Evolutionary conservation across 2,797 vertebrate genomes (phyloP), one percentile per base, ranked within the genome.

Genomic region (Macropodus opercularis): DNA sequence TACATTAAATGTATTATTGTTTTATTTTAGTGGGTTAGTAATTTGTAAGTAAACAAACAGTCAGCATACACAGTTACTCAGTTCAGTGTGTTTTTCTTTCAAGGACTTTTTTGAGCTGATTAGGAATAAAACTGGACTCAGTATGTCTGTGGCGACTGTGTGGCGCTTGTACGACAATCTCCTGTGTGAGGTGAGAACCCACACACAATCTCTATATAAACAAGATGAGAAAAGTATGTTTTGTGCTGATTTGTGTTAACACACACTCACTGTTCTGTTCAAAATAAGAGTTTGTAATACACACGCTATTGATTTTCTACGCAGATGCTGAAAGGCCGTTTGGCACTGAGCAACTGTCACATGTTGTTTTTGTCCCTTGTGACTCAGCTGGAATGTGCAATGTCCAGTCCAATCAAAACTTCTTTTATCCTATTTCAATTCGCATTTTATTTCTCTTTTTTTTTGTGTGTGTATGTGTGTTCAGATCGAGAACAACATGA

Each of bases 141-240:
- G 75, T 1, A 71, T 93, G 5, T 89, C 58, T 0, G 84, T 98
- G 0, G 92, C 95, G 39, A 72, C 80, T 0, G 21, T 94, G 5
- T 98, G 97, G 97, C 90, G 90, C 1, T 87, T 99, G 23, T 94
- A 95, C 0, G 97, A 99, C 83, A 95, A 95, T 0, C 91, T 99
- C 8, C 97, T 94, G 84, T 99, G 97, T 84, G 97, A 99, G 94
- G 97, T 99, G 72, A 92, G 91, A 74, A 38, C 40, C 43, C 27
- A 60, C 40, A n/a, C 27, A n/a, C n/a, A n/a, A n/a, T n/a, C n/a
- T n/a, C n/a, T n/a, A 6, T 12, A 19, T 8, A 62, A 24, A 24
- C 27, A 34, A 14, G 13, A 46, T 31, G n/a, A 46, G 13, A 29
- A 17, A 23, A 4, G n/a, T 24, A n/a, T n/a, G n/a, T n/a, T 43